Base-by-base conservation (phyloP, 2,888 invertebrate genomes). In the Tanytarsus gracilentus region DNA sequence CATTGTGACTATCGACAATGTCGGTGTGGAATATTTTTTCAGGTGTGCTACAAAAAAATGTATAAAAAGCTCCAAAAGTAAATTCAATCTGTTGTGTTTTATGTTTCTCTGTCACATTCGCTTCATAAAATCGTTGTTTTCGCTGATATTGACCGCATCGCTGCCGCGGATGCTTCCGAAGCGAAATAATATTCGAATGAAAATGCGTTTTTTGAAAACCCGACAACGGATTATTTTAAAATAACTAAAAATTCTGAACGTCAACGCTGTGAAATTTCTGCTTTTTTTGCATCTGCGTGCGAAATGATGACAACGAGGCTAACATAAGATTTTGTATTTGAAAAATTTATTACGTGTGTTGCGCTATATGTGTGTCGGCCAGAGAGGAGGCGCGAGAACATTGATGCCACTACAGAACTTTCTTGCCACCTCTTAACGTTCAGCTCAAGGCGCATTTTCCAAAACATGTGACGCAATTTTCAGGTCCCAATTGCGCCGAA, bases 241-340 rank as follows among this genome's bases (percentile, higher is more conserved):
- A 18, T 18, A 44, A 11, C 21, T 18, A 44, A 18, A 8, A n/a
- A n/a, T n/a, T 21, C 11, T 48, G n/a, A 40, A 21, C 58, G 29
- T 48, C 58, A 44, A 44, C 21, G 30, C 40, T 27, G 27, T 48
- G 48, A 58, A 58, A 40, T 58, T n/a, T 58, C 48, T 58, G 44
- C 44, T 44, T 58, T 58, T 58, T 58, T 58, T 58, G 58, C 58
- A 58, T 58, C 58, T 58, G 58, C 58, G 58, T 58, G 58, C 58
- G 48, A 58, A 58, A 58, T 58, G 58, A 48, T 44, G 58, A 58
- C 44, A 58, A 58, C 58, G 39, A 58, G 58, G 58, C 58, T 58
- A 40, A 6, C 58, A 58, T 44, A 55, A 55, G 55, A 55, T 39
- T 49, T 11, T 26, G 26, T 14, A 27, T 30, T 6, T 11, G 30